A percentile compares a stretch with the other conserved stretches of the same genome.
Conservation (phyloP, 1,140 invertebrate genomes). For the Drosophila bocki region DNA sequence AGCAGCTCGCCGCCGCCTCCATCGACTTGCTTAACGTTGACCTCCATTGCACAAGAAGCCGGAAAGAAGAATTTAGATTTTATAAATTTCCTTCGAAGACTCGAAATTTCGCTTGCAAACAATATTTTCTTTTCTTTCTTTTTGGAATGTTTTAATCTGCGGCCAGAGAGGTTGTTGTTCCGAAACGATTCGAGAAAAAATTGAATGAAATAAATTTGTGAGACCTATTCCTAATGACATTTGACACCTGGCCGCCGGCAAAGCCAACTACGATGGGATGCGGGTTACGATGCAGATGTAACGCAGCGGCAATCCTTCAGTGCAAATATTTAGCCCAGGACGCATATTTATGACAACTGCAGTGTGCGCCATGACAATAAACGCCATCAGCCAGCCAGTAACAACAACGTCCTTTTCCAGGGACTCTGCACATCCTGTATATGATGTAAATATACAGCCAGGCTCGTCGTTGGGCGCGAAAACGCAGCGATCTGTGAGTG, state of each 20-base stretch:
- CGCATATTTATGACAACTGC: slow-evolving; percentile 41
- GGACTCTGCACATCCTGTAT: background rate
- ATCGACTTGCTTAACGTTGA: background rate
- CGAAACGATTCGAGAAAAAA: slow-evolving; percentile 59
- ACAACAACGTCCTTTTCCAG: slow-evolving; percentile 15
- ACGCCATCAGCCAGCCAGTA: slow-evolving; percentile 19
- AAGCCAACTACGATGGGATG: slow-evolving; percentile 17
- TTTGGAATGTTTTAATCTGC: slow-evolving; percentile 7
- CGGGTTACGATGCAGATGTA: too few species aligned
- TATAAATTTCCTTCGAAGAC: slow-evolving; percentile 38
- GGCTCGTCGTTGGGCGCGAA: slow-evolving; percentile 27
- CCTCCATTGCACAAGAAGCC: slow-evolving; percentile 18
- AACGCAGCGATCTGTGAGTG: slow-evolving; percentile 44
- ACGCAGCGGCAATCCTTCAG: slow-evolving; percentile 7
- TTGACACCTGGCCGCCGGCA: slow-evolving; percentile 18
- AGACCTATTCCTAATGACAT: slow-evolving; percentile 14
- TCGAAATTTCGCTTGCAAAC: slow-evolving; percentile 47
- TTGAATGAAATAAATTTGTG: slow-evolving; percentile 23
- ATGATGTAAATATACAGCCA: background rate
- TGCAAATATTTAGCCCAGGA: slow-evolving; percentile 19
- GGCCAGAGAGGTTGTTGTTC: slow-evolving; percentile 26
- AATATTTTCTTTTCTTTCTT: slow-evolving; percentile 14
- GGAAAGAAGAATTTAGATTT: slow-evolving; percentile 23
- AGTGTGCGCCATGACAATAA: slow-evolving; percentile 34
- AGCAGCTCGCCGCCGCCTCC: slow-evolving; percentile 10